Conservation (phyloP, 1,140 invertebrate species). For the Drosophila orena region DNA sequence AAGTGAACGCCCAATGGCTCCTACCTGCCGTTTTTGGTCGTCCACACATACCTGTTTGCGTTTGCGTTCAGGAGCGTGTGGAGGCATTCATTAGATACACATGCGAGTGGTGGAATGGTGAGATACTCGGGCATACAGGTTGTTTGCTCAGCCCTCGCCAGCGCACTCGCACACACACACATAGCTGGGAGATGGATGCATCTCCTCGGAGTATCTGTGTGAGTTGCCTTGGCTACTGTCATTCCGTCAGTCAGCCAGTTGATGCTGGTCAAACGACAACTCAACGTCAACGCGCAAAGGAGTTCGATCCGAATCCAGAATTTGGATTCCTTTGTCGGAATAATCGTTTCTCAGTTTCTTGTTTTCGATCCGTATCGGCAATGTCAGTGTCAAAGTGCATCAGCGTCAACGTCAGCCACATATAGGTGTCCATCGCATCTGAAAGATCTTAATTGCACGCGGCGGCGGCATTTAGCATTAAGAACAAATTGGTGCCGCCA, state of each 20-base stretch:
- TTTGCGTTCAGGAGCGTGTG: conserved; percentile 72
- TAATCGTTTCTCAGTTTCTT: conserved; percentile 7
- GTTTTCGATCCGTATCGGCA: conserved; percentile 66
- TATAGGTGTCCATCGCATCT: conserved; percentile 36
- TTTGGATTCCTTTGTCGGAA: conserved; percentile 39
- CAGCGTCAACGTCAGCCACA: conserved; percentile 61
- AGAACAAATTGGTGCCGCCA: conserved; percentile 44
- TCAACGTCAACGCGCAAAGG: conserved; percentile 72
- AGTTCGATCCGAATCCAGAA: conserved; percentile 38
- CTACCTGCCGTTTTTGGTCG: conserved; percentile 34
- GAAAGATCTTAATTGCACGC: conserved; percentile 58
- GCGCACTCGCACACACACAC: background rate
- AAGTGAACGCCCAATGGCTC: conserved; percentile 73
- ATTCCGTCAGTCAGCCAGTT: conserved; percentile 47
- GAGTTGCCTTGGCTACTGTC: conserved; percentile 52
- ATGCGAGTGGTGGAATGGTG: conserved; percentile 1
- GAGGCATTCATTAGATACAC: conserved; percentile 76
- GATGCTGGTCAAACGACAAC: conserved; percentile 59
- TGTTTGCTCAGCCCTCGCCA: conserved; percentile 42
- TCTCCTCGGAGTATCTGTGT: conserved; percentile 32
- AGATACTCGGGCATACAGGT: conserved; percentile 23
- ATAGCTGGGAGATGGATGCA: conserved; percentile 7
- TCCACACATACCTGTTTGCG: conserved; percentile 66
- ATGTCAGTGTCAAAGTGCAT: conserved; percentile 74
- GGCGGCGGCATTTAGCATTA: conserved; percentile 41